Conservation (phyloP, 2,113 vertebrate genomes). For the Carassius carassius region DNA sequence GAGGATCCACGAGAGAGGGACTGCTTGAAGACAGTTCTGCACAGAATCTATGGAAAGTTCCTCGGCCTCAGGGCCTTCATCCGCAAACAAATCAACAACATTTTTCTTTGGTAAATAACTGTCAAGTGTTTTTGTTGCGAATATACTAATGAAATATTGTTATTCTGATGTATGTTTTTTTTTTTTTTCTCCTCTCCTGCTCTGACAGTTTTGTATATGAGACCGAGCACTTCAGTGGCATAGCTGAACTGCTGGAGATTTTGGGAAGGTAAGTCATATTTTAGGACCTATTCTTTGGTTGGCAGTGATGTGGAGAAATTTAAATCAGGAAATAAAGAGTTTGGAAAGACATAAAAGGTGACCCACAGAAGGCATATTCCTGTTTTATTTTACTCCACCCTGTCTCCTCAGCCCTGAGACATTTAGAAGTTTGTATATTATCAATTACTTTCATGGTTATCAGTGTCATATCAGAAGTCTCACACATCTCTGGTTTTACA, state of each 20-base stretch:
- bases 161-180: background rate
- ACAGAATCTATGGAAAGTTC: slow-evolving; percentile 99
- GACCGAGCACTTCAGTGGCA: slow-evolving; percentile 99
- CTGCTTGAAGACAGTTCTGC: slow-evolving; percentile 98
- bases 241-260: slow-evolving; percentile 99
- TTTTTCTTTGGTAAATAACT: slow-evolving; percentile 98
- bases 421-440: background rate
- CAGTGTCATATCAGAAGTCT: background rate
- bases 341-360: background rate
- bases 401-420: background rate
- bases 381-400: background rate
- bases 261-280: slow-evolving; percentile 88
- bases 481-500: slow-evolving; percentile 58
- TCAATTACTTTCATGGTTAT: slow-evolving; percentile 1
- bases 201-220: slow-evolving; percentile 96
- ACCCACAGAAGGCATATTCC: background rate
- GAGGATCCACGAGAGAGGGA: slow-evolving; percentile 99
- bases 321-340: background rate
- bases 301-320: background rate
- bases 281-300: background rate
- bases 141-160: background rate
- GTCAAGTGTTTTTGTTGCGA: background rate
- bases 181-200: slow-evolving; percentile 14
- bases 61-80: slow-evolving; percentile 99
- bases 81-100: slow-evolving; percentile 99